These are phyloP conservation scores for Bathynomus jamesi DNA, from an alignment of 1,140 invertebrate species.

Conservation along the genomic window DNA sequence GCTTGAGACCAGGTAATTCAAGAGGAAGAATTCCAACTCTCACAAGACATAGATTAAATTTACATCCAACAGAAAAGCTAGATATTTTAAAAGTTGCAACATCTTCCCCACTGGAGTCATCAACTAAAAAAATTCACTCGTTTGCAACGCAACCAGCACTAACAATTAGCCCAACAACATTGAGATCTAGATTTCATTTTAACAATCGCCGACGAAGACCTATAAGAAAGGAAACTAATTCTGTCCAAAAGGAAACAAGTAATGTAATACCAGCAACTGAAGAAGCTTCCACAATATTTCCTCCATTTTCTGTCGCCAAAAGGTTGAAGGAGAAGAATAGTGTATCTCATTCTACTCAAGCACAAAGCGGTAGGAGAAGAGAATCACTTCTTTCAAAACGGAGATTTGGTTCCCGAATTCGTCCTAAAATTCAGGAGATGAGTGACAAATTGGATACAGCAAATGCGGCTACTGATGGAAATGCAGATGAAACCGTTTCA, in stretches of 20 bases:
- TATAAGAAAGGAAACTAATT: neutral
- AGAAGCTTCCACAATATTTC: neutral
- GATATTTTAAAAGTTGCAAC: no score
- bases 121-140: no score
- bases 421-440: neutral
- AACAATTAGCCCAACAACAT: neutral
- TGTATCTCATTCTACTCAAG: no score
- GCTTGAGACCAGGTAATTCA: neutral
- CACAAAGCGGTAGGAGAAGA: neutral
- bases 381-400: neutral
- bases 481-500: neutral
- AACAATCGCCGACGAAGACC: neutral
- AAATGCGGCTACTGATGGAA: no score
- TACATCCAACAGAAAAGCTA: neutral
- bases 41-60: neutral
- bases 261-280: neutral
- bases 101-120: no score
- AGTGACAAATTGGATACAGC: no score
- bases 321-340: neutral
- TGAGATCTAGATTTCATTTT: neutral
- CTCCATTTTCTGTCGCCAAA: neutral
- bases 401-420: neutral
- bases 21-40: neutral
- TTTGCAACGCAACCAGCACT: neutral
- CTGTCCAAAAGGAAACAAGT: no score